phyloP scores from a whole-genome alignment of 2,113 vertebrate species.

The Lichenostomus cassidix region DNA sequence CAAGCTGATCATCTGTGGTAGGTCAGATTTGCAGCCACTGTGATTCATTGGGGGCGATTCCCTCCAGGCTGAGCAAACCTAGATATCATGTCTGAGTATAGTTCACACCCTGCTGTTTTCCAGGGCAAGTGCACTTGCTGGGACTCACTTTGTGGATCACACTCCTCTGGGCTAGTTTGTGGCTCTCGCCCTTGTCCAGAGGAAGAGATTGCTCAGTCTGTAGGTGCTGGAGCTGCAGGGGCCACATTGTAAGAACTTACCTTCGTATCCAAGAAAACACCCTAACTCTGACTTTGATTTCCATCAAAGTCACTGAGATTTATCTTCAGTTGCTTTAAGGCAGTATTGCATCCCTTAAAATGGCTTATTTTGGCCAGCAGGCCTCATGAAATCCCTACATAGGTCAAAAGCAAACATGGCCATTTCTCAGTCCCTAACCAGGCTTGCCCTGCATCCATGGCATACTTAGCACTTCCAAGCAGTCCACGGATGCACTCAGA shows the following conservation, averaged over 20 bases:
- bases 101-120: neutral
- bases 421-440: neutral
- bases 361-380: neutral
- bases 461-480: neutral
- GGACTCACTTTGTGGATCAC: neutral
- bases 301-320: neutral
- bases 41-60: neutral
- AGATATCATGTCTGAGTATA: neutral
- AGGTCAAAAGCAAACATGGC: neutral
- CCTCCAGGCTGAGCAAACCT: neutral
- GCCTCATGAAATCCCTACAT: neutral
- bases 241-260: neutral
- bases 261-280: neutral
- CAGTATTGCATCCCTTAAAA: neutral
- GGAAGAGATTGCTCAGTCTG: neutral
- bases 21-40: neutral
- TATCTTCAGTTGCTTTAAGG: neutral
- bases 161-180: neutral
- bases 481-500: neutral
- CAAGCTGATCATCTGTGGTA: conserved; percentile 52
- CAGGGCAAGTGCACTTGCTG: neutral
- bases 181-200: neutral
- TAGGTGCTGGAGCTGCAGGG: neutral
- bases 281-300: neutral
- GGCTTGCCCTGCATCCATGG: neutral